Evolutionary conservation across 2,888 invertebrate genomes (phyloP).

Genomic region (Tetanocera ferruginea): DNA sequence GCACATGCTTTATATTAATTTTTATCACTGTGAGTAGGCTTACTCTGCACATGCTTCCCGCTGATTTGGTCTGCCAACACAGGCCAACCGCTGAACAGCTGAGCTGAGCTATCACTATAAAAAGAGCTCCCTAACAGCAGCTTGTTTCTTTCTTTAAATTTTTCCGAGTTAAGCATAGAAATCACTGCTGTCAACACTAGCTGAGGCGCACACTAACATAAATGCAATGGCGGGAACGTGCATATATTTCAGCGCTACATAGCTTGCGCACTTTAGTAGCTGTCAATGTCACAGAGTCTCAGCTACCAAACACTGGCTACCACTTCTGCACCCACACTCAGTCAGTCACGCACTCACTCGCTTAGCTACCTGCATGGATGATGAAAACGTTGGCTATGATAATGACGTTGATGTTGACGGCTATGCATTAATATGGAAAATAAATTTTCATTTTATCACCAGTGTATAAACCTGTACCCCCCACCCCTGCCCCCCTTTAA

Average conservation of each 20-base stretch:
- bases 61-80: too few species aligned
- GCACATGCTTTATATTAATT: too few species aligned
- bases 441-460: constrained; percentile 28
- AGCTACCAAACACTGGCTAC: not conserved
- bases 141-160: not conserved
- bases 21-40: too few species aligned
- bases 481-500: not conserved
- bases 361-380: not conserved
- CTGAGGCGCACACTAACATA: not conserved
- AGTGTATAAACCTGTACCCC: not conserved
- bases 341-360: not conserved
- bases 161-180: constrained; percentile 1
- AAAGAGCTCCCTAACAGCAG: too few species aligned
- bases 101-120: too few species aligned
- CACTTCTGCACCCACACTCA: not conserved
- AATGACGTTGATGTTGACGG: not conserved
- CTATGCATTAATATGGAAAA: not conserved
- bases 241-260: constrained; percentile 25
- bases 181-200: constrained; percentile 20
- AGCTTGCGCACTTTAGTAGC: not conserved
- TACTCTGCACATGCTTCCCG: too few species aligned
- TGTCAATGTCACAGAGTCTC: not conserved
- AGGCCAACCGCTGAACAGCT: too few species aligned
- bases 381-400: too few species aligned
- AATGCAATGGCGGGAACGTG: constrained; percentile 17